Base-by-base conservation (phyloP, 2,888 invertebrate species). In the Plagodis pulveraria region DNA sequence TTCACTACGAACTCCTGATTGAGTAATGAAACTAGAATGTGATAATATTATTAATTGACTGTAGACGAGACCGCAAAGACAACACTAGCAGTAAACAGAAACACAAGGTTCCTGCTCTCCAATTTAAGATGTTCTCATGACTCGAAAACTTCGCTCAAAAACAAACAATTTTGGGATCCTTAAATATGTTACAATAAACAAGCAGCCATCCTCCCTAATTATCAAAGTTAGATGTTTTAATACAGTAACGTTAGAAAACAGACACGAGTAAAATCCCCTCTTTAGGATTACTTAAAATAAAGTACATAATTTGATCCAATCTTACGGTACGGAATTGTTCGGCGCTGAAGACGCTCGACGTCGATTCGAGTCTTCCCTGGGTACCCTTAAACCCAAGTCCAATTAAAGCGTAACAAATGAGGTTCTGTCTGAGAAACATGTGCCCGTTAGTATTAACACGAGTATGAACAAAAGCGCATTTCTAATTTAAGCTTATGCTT, bases 371-470 rank as follows among this genome's bases (percentile, higher is more conserved):
- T 71, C 71, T 72, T 75, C 77, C 77, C 74, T 62, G 64, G 76
- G 68, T 68, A 70, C 71, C 60, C 66, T 62, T 64, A 65, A 63
- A 65, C 66, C 66, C 69, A 57, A 66, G 70, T 72, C 72, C 74
- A 76, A 77, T 77, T 77, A 76, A 76, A 69, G 71, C 61, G 67
- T 66, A 73, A 73, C 76, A 73, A 77, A 77, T 72, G 70, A 68
- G 67, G 65, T 71, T 72, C 63, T 66, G 66, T 67, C 70, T 70
- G 66, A 66, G 57, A 71, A 64, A 70, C 64, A 68, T 62, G 65
- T 71, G 67, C 70, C 60, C 46, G 58, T 62, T 67, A 63, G 65
- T 61, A 53, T 58, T 60, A 56, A 48, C 64, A 66, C 65, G 61
- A 56, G 50, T 52, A 48, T 56, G 50, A 56, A 58, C 46, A 56